These are phyloP conservation scores for Blastobasis adustella DNA, from an alignment of 2,888 invertebrate genomes.

Conservation along the genomic window DNA sequence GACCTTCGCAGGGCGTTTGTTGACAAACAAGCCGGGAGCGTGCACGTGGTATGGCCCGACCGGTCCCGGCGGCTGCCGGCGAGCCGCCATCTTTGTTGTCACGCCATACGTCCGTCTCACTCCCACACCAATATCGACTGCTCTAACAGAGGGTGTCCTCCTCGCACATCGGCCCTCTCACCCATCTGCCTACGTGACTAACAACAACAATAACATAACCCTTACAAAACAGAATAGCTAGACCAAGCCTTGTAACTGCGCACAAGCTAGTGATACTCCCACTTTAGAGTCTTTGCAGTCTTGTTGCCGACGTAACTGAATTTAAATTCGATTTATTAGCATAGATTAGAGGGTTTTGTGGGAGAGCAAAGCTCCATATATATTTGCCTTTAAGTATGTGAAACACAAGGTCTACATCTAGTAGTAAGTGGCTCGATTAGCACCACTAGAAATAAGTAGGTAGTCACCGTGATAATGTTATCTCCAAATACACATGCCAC, in stretches of 20 bases:
- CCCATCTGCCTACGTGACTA: conserved; percentile 64
- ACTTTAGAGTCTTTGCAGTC: conserved; percentile 21
- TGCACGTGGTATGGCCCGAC: conserved; percentile 64
- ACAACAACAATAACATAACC: conserved; percentile 65
- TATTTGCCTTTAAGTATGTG: too few species aligned
- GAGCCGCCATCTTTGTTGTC: conserved; percentile 69
- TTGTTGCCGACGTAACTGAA: conserved; percentile 19
- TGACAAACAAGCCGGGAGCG: conserved; percentile 68
- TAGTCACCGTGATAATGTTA: too few species aligned
- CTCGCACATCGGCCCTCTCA: conserved; percentile 34
- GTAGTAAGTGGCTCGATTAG: too few species aligned
- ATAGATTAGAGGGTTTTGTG: conserved; percentile 9
- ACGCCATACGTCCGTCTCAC: conserved; percentile 54
- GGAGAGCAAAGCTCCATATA: too few species aligned
- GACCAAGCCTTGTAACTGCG: too few species aligned
- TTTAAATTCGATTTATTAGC: conserved; percentile 23
- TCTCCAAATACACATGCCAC: too few species aligned
- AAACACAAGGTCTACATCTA: too few species aligned
- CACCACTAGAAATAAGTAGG: too few species aligned
- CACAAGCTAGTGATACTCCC: not conserved
- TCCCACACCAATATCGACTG: conserved; percentile 30
- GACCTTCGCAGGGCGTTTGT: conserved; percentile 70
- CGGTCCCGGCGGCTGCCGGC: conserved; percentile 63
- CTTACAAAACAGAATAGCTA: conserved; percentile 31
- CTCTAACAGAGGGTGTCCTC: conserved; percentile 26